Evolutionary conservation across 2,113 vertebrate species (phyloP).

Genomic region (Calypte anna): DNA sequence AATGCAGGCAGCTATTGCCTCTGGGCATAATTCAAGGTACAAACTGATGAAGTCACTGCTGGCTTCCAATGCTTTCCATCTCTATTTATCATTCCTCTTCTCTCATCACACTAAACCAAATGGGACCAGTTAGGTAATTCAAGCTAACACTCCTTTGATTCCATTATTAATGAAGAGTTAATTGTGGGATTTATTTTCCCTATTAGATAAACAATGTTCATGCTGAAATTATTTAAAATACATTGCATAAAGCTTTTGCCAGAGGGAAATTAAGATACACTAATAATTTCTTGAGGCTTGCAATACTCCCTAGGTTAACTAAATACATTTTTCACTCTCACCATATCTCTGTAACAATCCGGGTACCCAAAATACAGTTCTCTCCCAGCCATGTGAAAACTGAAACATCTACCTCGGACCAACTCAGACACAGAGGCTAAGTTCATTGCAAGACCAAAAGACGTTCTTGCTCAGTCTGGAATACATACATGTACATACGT

Average conservation of each 20-base stretch:
- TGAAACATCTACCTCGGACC: background rate
- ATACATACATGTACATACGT: accelerated
- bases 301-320: background rate
- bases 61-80: background rate
- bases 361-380: background rate
- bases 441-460: background rate
- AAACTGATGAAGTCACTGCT: background rate
- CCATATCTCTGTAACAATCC: background rate
- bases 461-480: background rate
- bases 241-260: background rate
- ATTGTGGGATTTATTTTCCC: constrained; percentile 22
- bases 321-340: background rate
- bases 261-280: background rate
- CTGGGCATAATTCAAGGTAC: background rate
- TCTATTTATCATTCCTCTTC: background rate
- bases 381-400: background rate
- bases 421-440: background rate
- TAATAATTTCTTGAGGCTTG: background rate
- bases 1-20: background rate
- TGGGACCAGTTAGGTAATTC: background rate
- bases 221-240: background rate
- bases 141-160: constrained; percentile 1
- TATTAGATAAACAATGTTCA: background rate
- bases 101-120: background rate
- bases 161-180: constrained; percentile 21